Evolutionary conservation across 2,113 vertebrate genomes (phyloP).

Genomic region (Hylia prasina): DNA sequence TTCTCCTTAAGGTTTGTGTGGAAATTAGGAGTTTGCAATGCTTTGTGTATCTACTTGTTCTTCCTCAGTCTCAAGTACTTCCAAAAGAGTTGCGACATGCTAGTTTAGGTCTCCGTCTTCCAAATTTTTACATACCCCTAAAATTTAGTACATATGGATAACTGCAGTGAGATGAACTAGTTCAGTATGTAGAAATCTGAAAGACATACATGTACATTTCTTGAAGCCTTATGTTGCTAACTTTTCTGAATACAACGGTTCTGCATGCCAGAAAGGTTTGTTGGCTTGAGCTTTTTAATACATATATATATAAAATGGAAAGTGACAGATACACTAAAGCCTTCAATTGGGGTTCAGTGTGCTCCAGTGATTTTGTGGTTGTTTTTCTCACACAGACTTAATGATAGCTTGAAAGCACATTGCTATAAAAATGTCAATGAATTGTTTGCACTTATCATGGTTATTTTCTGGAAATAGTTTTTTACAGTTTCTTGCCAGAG

Average conservation of each 20-base stretch:
- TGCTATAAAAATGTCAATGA: background rate
- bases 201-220: background rate
- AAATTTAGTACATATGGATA: background rate
- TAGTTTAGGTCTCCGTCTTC: background rate
- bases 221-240: background rate
- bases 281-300: background rate
- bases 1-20: slow-evolving; percentile 43
- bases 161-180: background rate
- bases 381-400: background rate
- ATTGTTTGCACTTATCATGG: slow-evolving; percentile 1
- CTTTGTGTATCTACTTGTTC: background rate
- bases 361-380: background rate
- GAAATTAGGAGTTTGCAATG: background rate
- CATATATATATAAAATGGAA: background rate
- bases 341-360: background rate
- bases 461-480: slow-evolving; percentile 15
- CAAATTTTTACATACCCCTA: background rate
- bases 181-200: background rate
- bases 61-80: background rate
- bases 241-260: background rate
- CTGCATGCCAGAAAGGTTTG: background rate
- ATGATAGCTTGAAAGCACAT: slow-evolving; percentile 4
- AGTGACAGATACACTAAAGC: background rate
- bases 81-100: background rate
- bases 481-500: background rate